phyloP scores from a whole-genome alignment of 2,888 invertebrate species.

The Andrena flavipes region DNA sequence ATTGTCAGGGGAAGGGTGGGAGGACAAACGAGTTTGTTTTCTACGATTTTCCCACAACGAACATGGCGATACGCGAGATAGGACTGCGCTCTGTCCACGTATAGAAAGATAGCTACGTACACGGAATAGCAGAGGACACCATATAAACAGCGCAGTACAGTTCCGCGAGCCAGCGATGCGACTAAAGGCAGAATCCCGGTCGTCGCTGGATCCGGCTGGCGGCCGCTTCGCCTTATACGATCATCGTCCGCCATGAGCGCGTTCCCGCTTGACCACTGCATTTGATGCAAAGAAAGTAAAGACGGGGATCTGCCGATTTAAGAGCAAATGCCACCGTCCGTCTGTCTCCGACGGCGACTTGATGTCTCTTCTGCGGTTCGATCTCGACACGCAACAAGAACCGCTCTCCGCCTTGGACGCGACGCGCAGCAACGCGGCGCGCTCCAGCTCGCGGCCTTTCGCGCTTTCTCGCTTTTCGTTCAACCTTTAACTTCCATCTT shows the following conservation, averaged over 20 bases:
- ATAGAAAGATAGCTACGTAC: conserved; percentile 76
- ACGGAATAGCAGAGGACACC: conserved; percentile 81
- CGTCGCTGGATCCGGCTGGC: conserved; percentile 77
- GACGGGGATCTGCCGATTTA: conserved; percentile 74
- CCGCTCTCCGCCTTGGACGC: not conserved
- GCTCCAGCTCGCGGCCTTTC: not conserved
- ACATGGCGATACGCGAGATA: conserved; percentile 79
- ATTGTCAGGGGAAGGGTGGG: conserved; percentile 51
- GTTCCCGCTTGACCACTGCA: conserved; percentile 74
- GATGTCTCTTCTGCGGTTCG: conserved; percentile 69
- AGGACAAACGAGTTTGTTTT: conserved; percentile 82
- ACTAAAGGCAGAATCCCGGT: conserved; percentile 80
- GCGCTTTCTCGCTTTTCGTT: conserved; percentile 10
- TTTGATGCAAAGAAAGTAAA: conserved; percentile 83
- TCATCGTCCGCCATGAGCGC: conserved; percentile 68
- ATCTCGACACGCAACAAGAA: conserved; percentile 56
- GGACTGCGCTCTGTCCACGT: conserved; percentile 67
- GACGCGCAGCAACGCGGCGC: not conserved
- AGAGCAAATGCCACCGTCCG: conserved; percentile 71
- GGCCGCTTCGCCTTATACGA: conserved; percentile 81
- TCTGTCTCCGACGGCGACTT: conserved; percentile 58
- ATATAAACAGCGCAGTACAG: conserved; percentile 83
- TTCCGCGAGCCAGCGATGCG: conserved; percentile 73
- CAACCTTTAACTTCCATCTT: not conserved
- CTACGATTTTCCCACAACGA: conserved; percentile 83